Evolutionary conservation across 2,888 invertebrate species (phyloP).

Genomic region (Parthenolecanium corni): DNA sequence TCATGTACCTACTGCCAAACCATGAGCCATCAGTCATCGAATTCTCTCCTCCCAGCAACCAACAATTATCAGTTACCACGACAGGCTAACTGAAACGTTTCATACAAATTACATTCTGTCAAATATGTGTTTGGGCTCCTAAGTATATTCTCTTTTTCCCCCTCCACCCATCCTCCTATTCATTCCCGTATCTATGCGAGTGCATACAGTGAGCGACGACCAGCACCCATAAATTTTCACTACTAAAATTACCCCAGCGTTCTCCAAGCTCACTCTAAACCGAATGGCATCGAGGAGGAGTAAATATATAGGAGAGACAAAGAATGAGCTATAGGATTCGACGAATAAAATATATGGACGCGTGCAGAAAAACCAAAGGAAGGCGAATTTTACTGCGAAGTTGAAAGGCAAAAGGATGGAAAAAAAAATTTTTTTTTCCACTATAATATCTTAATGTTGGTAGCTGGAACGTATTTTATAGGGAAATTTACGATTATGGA

Average conservation of each 20-base stretch:
- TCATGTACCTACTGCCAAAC: no score
- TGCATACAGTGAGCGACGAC: not conserved
- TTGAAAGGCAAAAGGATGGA: not conserved
- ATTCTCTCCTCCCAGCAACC: no score
- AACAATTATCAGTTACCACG: no score
- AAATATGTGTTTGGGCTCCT: not conserved
- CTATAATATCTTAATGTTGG: constrained; percentile 27
- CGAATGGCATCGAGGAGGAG: no score
- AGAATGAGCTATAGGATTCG: not conserved
- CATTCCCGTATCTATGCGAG: not conserved
- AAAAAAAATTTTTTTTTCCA: constrained; percentile 10
- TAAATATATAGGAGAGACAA: no score
- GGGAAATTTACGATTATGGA: constrained; percentile 28
- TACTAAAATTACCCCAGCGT: not conserved
- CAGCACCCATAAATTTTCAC: constrained; percentile 1
- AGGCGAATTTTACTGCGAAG: constrained; percentile 22
- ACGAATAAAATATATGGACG: constrained; percentile 26
- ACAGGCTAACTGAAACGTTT: no score
- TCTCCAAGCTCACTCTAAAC: not conserved
- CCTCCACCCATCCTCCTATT: not conserved
- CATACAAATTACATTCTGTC: constrained; percentile 1
- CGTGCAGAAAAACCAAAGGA: constrained; percentile 19
- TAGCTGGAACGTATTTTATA: constrained; percentile 23
- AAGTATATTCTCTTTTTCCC: not conserved
- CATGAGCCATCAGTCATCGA: no score